phyloP scores from a whole-genome alignment of 2,888 invertebrate species.

The Folsomia manolachei region DNA sequence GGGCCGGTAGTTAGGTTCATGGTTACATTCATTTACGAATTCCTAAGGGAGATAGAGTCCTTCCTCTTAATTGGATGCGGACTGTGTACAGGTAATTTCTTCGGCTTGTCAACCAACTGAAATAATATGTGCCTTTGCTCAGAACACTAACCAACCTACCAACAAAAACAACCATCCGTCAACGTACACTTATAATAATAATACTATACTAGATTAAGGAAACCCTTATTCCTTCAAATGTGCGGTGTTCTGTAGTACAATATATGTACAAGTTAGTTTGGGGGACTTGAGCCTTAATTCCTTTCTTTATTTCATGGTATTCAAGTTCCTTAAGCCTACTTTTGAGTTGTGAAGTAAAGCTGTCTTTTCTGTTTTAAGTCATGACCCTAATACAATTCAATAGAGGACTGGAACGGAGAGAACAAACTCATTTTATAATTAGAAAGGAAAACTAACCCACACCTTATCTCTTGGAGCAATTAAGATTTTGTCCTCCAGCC shows the following conservation, averaged over 20 bases:
- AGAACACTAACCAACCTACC: constrained; percentile 11
- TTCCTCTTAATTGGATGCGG: constrained; percentile 49
- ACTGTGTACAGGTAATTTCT: constrained; percentile 41
- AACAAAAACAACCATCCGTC: background rate
- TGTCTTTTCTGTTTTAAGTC: constrained; percentile 48
- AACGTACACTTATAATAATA: background rate
- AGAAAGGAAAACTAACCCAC: constrained; percentile 48
- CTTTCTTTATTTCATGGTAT: background rate
- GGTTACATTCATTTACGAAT: background rate
- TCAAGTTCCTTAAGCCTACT: constrained; percentile 2
- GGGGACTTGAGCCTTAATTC: background rate
- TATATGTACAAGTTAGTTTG: background rate
- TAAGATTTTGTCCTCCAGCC: constrained; percentile 41
- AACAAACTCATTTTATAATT: constrained; percentile 48
- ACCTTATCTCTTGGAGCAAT: constrained; percentile 45
- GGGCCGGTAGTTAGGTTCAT: background rate
- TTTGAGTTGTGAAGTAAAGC: constrained; percentile 48
- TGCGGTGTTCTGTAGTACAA: too few species aligned
- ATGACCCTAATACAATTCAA: constrained; percentile 44
- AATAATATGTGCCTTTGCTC: constrained; percentile 25
- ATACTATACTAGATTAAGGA: background rate
- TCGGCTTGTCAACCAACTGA: constrained; percentile 47
- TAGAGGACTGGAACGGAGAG: constrained; percentile 30
- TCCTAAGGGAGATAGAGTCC: background rate
- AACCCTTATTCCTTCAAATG: background rate